Evolutionary conservation across 2,113 vertebrate species (phyloP).

Genomic region (Passerina amoena): DNA sequence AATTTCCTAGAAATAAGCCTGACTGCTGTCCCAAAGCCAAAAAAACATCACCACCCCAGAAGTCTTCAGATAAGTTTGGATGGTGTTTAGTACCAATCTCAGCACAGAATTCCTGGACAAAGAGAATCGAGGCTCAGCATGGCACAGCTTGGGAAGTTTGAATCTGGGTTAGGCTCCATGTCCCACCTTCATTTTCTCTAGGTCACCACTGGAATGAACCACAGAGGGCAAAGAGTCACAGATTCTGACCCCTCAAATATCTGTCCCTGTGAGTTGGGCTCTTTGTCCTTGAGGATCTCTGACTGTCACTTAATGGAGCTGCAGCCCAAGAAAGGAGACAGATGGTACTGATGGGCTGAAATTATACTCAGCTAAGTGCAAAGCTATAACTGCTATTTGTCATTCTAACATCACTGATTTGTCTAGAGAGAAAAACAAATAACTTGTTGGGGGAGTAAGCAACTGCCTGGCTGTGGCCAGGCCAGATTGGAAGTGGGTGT

Average conservation of each 20-base stretch:
- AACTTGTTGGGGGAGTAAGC: slow-evolving; percentile 65
- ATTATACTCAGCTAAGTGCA: slow-evolving; percentile 68
- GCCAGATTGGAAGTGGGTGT: slow-evolving; percentile 67
- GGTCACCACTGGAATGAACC: not conserved
- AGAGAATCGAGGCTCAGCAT: not conserved
- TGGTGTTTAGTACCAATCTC: not conserved
- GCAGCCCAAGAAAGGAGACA: slow-evolving; percentile 55
- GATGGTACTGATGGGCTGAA: slow-evolving; percentile 68
- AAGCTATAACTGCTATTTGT: slow-evolving; percentile 68
- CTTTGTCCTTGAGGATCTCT: slow-evolving; percentile 53
- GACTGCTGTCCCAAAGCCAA: not conserved
- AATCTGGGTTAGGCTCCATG: not conserved
- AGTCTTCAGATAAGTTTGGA: not conserved
- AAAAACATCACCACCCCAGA: not conserved
- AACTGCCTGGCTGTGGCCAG: slow-evolving; percentile 38
- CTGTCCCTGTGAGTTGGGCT: not conserved
- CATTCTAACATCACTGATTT: slow-evolving; percentile 65
- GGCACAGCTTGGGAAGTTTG: not conserved
- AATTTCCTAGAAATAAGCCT: not conserved
- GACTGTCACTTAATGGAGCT: slow-evolving; percentile 41
- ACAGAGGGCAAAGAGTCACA: not conserved
- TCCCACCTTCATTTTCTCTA: not conserved
- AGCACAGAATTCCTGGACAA: not conserved
- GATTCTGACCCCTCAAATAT: not conserved
- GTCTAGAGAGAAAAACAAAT: slow-evolving; percentile 65